These are phyloP conservation scores for Epinephelus fuscoguttatus DNA, from an alignment of 2,113 vertebrate genomes.

Conservation along the genomic window DNA sequence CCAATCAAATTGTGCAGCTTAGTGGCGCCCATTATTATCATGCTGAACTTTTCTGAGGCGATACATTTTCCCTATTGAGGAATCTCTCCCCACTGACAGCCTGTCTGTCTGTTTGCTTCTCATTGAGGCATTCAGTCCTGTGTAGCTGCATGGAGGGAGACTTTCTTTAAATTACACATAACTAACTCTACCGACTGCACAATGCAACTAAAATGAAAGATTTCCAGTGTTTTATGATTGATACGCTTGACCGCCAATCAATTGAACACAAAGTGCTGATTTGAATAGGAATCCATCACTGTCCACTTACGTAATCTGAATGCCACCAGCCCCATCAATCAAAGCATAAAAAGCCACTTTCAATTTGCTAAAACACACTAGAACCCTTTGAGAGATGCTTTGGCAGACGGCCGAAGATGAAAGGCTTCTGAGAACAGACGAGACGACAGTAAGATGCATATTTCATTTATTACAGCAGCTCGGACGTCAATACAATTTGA, in stretches of 20 bases:
- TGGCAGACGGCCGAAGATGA: constrained; percentile 54
- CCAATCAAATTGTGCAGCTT: constrained; percentile 61
- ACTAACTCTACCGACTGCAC: background rate
- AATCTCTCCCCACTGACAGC: constrained; percentile 21
- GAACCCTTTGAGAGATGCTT: constrained; percentile 25
- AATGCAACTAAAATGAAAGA: background rate
- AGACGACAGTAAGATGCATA: constrained; percentile 58
- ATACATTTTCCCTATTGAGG: constrained; percentile 18
- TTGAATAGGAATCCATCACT: constrained; percentile 60
- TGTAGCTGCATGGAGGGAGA: background rate
- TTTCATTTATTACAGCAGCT: constrained; percentile 49
- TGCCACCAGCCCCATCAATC: constrained; percentile 57
- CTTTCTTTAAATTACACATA: background rate
- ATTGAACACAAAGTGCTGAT: constrained; percentile 46
- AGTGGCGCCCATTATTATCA: constrained; percentile 53
- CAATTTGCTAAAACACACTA: constrained; percentile 69
- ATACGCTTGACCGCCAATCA: constrained; percentile 36
- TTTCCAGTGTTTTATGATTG: background rate
- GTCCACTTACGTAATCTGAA: constrained; percentile 52
- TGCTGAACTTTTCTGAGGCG: constrained; percentile 55
- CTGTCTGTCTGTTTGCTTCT: constrained; percentile 1
- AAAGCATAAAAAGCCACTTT: constrained; percentile 58
- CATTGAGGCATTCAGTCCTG: background rate
- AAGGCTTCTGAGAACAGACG: constrained; percentile 52
- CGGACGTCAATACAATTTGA: constrained; percentile 43